phyloP scores from a whole-genome alignment of 2,113 vertebrate genomes.

The Cheilinus undulatus region DNA sequence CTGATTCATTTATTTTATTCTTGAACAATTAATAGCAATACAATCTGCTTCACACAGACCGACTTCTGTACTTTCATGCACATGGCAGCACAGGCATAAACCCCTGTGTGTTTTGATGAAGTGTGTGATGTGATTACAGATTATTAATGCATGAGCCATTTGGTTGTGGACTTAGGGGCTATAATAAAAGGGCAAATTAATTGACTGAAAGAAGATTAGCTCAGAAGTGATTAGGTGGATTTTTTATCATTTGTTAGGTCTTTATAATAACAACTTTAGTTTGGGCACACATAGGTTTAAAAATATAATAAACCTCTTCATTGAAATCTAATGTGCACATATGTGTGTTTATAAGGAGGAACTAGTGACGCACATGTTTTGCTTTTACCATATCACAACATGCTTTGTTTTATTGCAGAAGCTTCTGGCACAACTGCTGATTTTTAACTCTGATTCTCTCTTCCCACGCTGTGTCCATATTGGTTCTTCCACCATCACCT shows the following conservation, averaged over 20 bases:
- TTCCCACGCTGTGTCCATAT: constrained; percentile 53
- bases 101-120: constrained; percentile 13
- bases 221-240: constrained; percentile 25
- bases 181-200: constrained; percentile 17
- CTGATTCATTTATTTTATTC: not conserved
- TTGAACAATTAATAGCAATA: not conserved
- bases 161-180: constrained; percentile 8
- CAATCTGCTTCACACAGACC: not conserved
- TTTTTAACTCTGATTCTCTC: constrained; percentile 29
- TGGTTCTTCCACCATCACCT: constrained; percentile 45
- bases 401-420: constrained; percentile 4
- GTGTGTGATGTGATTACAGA: constrained; percentile 31
- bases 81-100: constrained; percentile 1
- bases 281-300: too few species aligned
- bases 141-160: constrained; percentile 21
- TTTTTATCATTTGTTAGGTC: constrained; percentile 2
- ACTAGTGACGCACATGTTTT: not conserved
- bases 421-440: constrained; percentile 16
- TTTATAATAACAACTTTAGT: not conserved
- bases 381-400: too few species aligned
- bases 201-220: constrained; percentile 33
- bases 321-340: not conserved
- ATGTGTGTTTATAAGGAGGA: not conserved
- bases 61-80: not conserved
- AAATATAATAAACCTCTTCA: constrained; percentile 5